A percentile compares a stretch with the other conserved stretches of the same genome.
phyloP scores from a whole-genome alignment of 2,113 vertebrate species.

The Salvelinus sp. region DNA sequence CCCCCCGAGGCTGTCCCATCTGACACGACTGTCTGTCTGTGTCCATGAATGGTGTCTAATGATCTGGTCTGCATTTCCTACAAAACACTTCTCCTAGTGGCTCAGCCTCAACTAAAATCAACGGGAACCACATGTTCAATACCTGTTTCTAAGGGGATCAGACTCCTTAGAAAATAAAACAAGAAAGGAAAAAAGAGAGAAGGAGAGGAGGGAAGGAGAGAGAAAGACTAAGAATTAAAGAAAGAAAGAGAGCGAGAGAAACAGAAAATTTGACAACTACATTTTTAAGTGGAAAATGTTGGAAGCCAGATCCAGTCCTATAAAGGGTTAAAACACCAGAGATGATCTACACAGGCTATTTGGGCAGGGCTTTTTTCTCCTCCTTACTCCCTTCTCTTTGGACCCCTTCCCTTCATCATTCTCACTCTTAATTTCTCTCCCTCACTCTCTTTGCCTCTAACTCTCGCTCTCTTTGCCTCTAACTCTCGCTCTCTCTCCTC shows the following conservation, averaged over 20 bases:
- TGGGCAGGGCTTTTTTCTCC: constrained; percentile 46
- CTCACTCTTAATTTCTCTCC: constrained; percentile 49
- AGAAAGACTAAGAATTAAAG: background rate
- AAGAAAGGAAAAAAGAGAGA: background rate
- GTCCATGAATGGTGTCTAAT: constrained; percentile 35
- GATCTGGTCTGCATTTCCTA: constrained; percentile 39
- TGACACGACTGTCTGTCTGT: constrained; percentile 27
- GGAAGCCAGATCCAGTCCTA: constrained; percentile 24
- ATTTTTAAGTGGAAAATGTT: background rate
- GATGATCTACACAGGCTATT: constrained; percentile 58
- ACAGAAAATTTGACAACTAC: background rate
- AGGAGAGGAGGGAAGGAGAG: background rate
- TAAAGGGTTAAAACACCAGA: constrained; percentile 75
- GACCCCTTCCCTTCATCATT: background rate
- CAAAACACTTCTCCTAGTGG: constrained; percentile 25
- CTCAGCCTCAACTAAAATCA: constrained; percentile 30
- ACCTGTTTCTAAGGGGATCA: constrained; percentile 12
- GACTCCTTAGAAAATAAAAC: constrained; percentile 12
- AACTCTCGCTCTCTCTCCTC: too few relatives aligned
- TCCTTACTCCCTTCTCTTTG: constrained; percentile 27
- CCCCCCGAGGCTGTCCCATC: constrained; percentile 27
- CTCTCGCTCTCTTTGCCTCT: background rate
- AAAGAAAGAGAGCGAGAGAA: background rate
- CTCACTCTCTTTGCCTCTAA: background rate
- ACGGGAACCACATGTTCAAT: constrained; percentile 21